These are phyloP conservation scores for Macrostomum lignano DNA, from an alignment of 1,140 invertebrate genomes.

Conservation along the genomic window DNA sequence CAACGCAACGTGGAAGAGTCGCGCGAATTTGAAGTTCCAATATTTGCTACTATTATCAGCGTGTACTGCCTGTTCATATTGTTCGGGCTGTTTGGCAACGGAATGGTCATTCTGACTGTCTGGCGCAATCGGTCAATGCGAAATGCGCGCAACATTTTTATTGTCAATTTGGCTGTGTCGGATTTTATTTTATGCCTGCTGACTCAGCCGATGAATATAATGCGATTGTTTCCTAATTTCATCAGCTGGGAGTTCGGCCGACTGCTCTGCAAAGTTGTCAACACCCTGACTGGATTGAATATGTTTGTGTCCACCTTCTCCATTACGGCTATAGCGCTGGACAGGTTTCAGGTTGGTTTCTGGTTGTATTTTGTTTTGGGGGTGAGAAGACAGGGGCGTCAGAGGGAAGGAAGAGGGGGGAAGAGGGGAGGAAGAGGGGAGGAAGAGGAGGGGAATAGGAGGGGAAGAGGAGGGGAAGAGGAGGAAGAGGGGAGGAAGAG, in stretches of 20 bases:
- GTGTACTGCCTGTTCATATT: constrained; percentile 42
- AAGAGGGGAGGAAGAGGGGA: no score
- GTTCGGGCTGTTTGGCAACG: constrained; percentile 27
- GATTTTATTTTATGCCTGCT: constrained; percentile 25
- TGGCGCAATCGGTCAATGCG: constrained; percentile 14
- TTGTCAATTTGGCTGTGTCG: constrained; percentile 25
- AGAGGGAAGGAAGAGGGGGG: no score
- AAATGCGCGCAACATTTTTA: constrained; percentile 22
- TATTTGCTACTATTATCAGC: constrained; percentile 20
- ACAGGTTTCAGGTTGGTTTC: constrained; percentile 14
- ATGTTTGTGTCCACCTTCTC: constrained; percentile 27
- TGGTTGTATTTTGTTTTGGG: no score
- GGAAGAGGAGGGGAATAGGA: no score
- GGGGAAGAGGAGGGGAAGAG: no score
- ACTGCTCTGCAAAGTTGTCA: constrained; percentile 18
- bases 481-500: no score
- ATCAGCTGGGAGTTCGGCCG: constrained; percentile 19
- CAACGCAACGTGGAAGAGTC: no score
- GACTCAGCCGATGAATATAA: constrained; percentile 13
- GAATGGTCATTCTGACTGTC: constrained; percentile 24
- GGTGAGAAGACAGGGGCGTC: no score
- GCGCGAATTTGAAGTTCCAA: no score
- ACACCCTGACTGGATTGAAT: constrained; percentile 20
- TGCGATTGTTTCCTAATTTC: constrained; percentile 10
- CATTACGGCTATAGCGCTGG: constrained; percentile 24